Evolutionary conservation across 2,797 vertebrate species (phyloP).

Genomic region (Heliangelus exortis): DNA sequence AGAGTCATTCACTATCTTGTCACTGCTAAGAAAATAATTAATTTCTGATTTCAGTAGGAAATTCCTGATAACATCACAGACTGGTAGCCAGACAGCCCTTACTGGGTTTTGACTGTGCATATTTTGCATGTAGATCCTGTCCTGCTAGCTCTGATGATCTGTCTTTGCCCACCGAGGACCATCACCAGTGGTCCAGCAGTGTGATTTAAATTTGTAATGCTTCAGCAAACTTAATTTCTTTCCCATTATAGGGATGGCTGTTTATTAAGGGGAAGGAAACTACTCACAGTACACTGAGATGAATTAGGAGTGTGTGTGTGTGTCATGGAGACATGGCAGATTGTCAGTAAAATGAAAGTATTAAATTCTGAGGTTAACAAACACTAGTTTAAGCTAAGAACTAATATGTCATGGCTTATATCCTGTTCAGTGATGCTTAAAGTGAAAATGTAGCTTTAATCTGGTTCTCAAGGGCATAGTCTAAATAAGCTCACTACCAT

Average conservation of each 20-base stretch:
- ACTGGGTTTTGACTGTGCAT: not conserved
- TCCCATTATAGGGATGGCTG: not conserved
- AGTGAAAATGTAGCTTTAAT: not conserved
- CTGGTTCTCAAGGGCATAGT: not conserved
- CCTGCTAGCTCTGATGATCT: not conserved
- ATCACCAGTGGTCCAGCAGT: not conserved
- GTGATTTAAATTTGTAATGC: not conserved
- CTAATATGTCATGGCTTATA: not conserved
- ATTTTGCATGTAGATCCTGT: not conserved
- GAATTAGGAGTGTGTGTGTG: not conserved
- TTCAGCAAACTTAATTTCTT: constrained; percentile 1
- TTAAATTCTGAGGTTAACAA: not conserved
- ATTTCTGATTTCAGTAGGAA: not conserved
- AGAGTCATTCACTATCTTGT: not conserved
- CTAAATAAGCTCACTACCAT: not conserved
- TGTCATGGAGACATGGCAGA: not conserved
- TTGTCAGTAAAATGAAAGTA: not conserved
- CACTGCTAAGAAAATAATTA: not conserved
- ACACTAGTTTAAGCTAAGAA: not conserved
- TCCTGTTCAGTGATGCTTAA: not conserved
- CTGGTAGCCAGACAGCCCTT: not conserved
- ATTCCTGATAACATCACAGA: not conserved
- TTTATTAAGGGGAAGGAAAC: not conserved
- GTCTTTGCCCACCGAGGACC: not conserved
- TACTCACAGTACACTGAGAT: not conserved